Conservation (phyloP, 2,113 vertebrate species). For the cat (Felis catus) region F.catus_Fca126_mat1.0 CM031411.1:58713001-58713500, state of each 20-base stretch:
- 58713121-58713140: neutral
- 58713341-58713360: neutral
- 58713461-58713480: neutral
- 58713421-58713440: neutral
- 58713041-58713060: constrained; percentile 2
- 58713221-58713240: neutral
- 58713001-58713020: constrained; percentile 39
- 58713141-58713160: neutral
- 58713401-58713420: neutral
- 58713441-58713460: neutral
- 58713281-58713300: neutral
- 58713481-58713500: constrained; percentile 30
- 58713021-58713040: neutral
- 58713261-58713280: neutral
- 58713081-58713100: constrained; percentile 11
- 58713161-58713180: neutral
- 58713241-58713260: neutral
- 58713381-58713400: neutral
- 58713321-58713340: neutral
- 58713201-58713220: neutral
- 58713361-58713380: neutral
- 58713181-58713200: neutral
- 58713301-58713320: neutral
- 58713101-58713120: neutral
- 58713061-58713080: neutral